Percentiles rank a stretch among this genome's conserved stretches.
Evolutionary conservation across 2,797 vertebrate species (phyloP).

Genomic region (Rhynchotus rufescens): DNA sequence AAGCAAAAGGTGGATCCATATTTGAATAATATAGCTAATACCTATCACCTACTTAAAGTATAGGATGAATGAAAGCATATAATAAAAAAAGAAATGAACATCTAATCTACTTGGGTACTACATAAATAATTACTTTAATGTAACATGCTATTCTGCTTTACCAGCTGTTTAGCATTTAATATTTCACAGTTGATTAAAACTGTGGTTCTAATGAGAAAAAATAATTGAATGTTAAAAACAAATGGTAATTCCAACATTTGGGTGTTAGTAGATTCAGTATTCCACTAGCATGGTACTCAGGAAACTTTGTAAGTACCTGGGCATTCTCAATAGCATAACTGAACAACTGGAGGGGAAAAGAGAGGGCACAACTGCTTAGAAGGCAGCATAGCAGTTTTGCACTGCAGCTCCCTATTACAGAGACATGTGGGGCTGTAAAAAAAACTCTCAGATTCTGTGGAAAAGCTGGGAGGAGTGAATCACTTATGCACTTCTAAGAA

Average conservation of each 20-base stretch:
- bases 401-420: not conserved
- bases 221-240: slow-evolving; percentile 37
- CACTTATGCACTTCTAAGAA: not conserved
- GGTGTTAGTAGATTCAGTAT: not conserved
- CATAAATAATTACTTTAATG: slow-evolving; percentile 18
- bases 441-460: not conserved
- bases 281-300: not conserved
- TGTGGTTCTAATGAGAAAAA: slow-evolving; percentile 44
- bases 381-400: not conserved
- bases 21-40: not conserved
- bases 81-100: slow-evolving; percentile 26
- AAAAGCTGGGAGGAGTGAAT: not conserved
- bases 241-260: not conserved
- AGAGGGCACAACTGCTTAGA: not conserved
- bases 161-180: slow-evolving; percentile 36
- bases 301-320: not conserved
- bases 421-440: not conserved
- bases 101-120: slow-evolving; percentile 3
- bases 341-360: not conserved
- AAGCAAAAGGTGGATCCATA: not conserved
- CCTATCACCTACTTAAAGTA: slow-evolving; percentile 9
- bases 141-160: slow-evolving; percentile 21
- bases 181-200: slow-evolving; percentile 43
- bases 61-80: not conserved
- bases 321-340: not conserved